Evolutionary conservation across 2,113 vertebrate genomes (phyloP), one percentile per base, ranked within the genome.

Genomic region (Terrapene triunguis): DNA sequence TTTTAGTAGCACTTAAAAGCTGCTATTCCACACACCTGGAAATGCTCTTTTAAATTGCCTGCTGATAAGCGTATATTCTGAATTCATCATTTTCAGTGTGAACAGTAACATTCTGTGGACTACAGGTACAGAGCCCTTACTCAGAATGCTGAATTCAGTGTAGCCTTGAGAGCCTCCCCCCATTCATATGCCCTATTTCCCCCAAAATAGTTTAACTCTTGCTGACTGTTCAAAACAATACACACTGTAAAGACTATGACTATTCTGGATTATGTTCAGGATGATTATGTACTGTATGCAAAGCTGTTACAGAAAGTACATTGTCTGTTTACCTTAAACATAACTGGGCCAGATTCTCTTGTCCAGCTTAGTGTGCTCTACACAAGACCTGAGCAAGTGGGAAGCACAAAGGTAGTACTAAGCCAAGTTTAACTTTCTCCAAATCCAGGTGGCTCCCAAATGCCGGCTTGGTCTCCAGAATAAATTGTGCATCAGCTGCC

Each of bases 11-110:
- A 80, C 80, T 93, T 93, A 65, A 91, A 96, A 97, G 87, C 85
- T 80, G 50, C 25, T 87, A 14, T 87, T 95, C 55, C 38, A 35
- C 84, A 6, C 29, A 82, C 80, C 2, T 19, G 89, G 79, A 93
- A 92, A 89, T 50, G n/a, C 88, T 92, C 54, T 79, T 38, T 72
- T 96, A 85, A 94, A 78, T 91, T 87, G 82, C 90, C 96, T 92
- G 87, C 95, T 95, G 95, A 24, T 82, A 74, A 13, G 3, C 83
- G 53, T 16, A 19, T 24, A 14, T 86, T 91, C 80, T 24, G 35
- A 89, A 84, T 0, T 5, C 69, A 86, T 80, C 32, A 12, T 87
- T 93, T 94, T 59, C 80, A 16, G 74, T 2, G 10, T 1, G 82
- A 85, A 53, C 0, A 69, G 93, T 1, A 81, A 17, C 38, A 42